Conservation (phyloP, 2,113 vertebrate genomes). For the Burhinus oedicnemus region DNA sequence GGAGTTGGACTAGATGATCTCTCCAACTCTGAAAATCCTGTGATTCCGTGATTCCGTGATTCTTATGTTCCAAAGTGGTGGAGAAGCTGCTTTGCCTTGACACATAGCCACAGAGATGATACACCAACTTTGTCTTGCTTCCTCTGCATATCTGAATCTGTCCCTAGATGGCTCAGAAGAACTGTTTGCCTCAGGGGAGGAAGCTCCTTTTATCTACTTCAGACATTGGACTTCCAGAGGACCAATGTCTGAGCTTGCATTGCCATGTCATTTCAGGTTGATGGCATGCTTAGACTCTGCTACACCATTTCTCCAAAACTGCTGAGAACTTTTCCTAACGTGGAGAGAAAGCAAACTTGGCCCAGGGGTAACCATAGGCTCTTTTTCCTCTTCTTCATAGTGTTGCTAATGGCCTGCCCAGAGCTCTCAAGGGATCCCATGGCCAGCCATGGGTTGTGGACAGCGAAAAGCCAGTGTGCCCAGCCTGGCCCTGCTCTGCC, state of each 20-base stretch:
- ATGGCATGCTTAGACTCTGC: not conserved
- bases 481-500: not conserved
- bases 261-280: not conserved
- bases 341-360: not conserved
- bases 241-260: not conserved
- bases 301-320: not conserved
- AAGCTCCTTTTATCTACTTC: not conserved
- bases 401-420: not conserved
- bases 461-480: not conserved
- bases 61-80: not conserved
- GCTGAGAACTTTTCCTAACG: not conserved
- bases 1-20: no score
- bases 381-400: not conserved
- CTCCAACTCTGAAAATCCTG: no score
- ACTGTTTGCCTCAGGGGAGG: not conserved
- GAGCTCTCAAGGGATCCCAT: no score
- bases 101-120: not conserved
- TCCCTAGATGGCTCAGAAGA: not conserved
- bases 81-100: not conserved
- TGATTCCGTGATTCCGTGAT: no score
- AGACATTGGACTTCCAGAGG: not conserved
- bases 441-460: not conserved
- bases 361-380: not conserved
- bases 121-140: not conserved
- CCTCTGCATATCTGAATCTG: not conserved